These are phyloP conservation scores for Mesocricetus auratus DNA, from an alignment of 2,113 vertebrate genomes.

Conservation along the genomic window DNA sequence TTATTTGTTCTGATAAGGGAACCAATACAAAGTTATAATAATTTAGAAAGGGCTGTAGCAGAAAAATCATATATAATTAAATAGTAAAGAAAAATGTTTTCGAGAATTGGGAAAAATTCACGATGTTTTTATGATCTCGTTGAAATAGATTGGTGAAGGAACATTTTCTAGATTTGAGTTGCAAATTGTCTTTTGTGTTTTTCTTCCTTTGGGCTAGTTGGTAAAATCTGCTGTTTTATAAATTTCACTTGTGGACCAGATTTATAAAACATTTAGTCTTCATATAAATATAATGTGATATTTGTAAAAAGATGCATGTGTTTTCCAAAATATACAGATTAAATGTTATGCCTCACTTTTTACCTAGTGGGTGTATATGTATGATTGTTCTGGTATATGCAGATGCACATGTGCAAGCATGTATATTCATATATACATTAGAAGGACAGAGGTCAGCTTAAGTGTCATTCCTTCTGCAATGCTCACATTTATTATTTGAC, in stretches of 20 bases:
- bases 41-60: neutral
- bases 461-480: accelerated
- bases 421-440: neutral
- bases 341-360: neutral
- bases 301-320: neutral
- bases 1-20: neutral
- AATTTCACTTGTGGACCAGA: neutral
- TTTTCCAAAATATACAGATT: neutral
- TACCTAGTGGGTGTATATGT: neutral
- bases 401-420: too few species aligned
- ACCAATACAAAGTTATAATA: neutral
- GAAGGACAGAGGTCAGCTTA: neutral
- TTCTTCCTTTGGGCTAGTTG: neutral
- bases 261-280: neutral
- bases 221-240: neutral
- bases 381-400: neutral
- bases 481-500: neutral
- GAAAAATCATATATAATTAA: neutral
- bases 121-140: neutral
- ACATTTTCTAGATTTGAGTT: neutral
- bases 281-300: neutral
- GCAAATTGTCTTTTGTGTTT: neutral
- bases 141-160: neutral
- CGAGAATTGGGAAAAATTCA: neutral
- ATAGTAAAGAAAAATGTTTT: neutral